Evolutionary conservation across 2,888 invertebrate species (phyloP), one percentile per base, ranked within the genome.

Genomic region (Lissonota sp.): DNA sequence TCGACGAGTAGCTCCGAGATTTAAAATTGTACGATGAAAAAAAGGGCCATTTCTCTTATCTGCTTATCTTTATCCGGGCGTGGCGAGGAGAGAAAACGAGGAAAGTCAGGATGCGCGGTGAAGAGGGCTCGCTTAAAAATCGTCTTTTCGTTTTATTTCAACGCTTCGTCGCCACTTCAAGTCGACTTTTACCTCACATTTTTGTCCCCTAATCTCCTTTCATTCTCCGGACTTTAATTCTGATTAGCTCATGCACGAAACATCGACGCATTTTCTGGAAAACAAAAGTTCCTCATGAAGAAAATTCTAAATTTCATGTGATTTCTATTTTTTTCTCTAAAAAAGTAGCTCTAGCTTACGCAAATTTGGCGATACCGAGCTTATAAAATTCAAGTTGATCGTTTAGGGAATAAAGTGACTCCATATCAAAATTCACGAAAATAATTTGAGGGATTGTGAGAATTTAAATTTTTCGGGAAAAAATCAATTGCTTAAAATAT

Each of bases 161-260:
- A 57, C 70, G 72, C 66, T 69, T 71, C 71, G 63, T 73, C 63
- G 70, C 64, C 40, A 71, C 14, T 70, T 16, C 63, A 37, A 64
- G 76, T 76, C 66, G 75, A 70, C 73, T 53, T 64, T 64, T 63
- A 53, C 63, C 58, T 51, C 49, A 37, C 77, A 39, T 66, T 57
- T n/a, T 16, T 63, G 60, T 14, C 62, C 70, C 70, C 55, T 14
- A 75, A 66, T 80, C 78, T 80, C 84, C 64, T 67, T 74, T 72
- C 80, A 69, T 53, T 44, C 70, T 58, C 42, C 78, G 79, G 85
- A 84, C 86, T 88, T 87, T 84, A 86, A 87, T 88, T 89, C 88
- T 89, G 89, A 88, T 89, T 86, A 83, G 84, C 78, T 85, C 85
- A 83, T 84, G 86, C 86, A 88, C 87, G 86, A 88, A 86, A 86